Evolutionary conservation across 2,888 invertebrate genomes (phyloP), one percentile per base, ranked within the genome.

Genomic region (Teleogryllus oceanicus): DNA sequence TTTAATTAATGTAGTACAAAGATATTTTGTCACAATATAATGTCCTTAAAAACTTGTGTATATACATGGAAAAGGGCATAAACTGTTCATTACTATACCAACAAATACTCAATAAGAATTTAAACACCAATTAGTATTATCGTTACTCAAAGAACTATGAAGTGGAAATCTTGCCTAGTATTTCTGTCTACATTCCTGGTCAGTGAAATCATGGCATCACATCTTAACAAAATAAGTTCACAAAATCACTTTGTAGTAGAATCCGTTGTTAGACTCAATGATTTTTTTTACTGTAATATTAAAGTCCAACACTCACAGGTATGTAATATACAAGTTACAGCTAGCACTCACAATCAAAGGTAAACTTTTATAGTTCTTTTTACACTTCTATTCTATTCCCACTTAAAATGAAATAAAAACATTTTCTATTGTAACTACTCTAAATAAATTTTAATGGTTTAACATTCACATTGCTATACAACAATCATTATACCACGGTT

Each of bases 311-410:
- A 62, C 62, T n/a, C 62, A 62, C 62, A 18, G 62, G 8, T 62
- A 62, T 62, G 62, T 62, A 62, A 62, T 62, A 18, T 62, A 62
- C 62, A 62, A 62, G 13, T 62, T n/a, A 62, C 62, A 62, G 16
- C 62, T 62, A 62, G 62, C 62, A 62, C 62, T 62, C 62, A 62
- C 62, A 62, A 62, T 62, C 62, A 62, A 62, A 62, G 62, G n/a
- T 62, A 62, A 62, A 62, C 13, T 62, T 62, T 62, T 62, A 62
- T 62, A 18, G 62, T 62, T 62, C 62, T 62, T 62, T 62, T 62
- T 62, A 62, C 62, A 18, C n/a, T 62, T 62, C 62, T 62, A 62
- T 62, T 62, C 62, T 62, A 62, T n/a, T 18, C n/a, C 62, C 62
- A 62, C 62, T 62, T 62, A 62, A 62, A 62, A 62, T 13, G n/a